Conservation (phyloP, 2,888 invertebrate genomes). For the Leucophora obtusa region DNA sequence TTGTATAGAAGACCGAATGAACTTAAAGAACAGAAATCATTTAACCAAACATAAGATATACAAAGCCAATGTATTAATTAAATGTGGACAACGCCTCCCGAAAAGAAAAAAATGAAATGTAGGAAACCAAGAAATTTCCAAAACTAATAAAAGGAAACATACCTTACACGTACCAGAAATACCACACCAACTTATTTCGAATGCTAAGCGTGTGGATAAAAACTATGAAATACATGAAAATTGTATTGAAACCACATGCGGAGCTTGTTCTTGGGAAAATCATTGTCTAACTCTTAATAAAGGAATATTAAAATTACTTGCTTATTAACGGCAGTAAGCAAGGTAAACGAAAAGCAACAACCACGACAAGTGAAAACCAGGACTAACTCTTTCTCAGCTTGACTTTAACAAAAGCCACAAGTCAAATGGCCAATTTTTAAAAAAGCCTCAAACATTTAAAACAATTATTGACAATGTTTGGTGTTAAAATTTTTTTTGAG, state of each 20-base stretch:
- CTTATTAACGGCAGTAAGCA: slow-evolving; percentile 32
- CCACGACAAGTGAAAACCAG: slow-evolving; percentile 7
- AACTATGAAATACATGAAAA: slow-evolving; percentile 7
- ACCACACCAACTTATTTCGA: not conserved
- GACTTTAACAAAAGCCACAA: slow-evolving; percentile 63
- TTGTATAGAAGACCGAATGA: not conserved
- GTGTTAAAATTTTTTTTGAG: slow-evolving; percentile 22
- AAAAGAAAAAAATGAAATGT: slow-evolving; percentile 2
- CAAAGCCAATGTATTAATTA: slow-evolving; percentile 62
- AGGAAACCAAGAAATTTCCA: slow-evolving; percentile 20
- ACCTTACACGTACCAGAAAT: not conserved
- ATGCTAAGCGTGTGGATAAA: slow-evolving; percentile 47
- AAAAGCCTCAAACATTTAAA: slow-evolving; percentile 26
- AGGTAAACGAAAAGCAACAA: slow-evolving; percentile 7
- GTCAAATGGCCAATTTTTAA: slow-evolving; percentile 56
- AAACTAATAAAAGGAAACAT: slow-evolving; percentile 22
- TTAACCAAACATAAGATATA: slow-evolving; percentile 42
- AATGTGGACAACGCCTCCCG: slow-evolving; percentile 58
- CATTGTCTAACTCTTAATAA: not conserved
- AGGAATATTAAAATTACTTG: slow-evolving; percentile 50
- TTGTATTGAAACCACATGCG: slow-evolving; percentile 30
- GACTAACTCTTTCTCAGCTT: slow-evolving; percentile 60
- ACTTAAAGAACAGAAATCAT: slow-evolving; percentile 14
- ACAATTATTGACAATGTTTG: slow-evolving; percentile 29
- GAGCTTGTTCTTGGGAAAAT: slow-evolving; percentile 14